Evolutionary conservation across 2,797 vertebrate genomes (phyloP), one percentile per base, ranked within the genome.

Genomic region (Orientallactaga sibirica): DNA sequence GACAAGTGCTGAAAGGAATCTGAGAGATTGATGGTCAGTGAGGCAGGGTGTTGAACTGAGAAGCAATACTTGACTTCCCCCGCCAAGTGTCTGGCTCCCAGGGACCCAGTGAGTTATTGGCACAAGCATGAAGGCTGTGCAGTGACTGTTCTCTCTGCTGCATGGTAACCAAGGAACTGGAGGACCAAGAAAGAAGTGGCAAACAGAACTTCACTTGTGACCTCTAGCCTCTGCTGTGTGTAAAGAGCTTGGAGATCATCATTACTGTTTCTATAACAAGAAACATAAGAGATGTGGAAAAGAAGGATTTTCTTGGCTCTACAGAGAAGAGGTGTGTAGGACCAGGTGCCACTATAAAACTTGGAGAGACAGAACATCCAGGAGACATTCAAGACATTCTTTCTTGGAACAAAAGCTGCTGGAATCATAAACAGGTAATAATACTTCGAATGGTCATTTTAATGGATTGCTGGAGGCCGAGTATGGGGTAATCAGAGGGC

Each of bases 21-120:
- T 70, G 82, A 85, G 29, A 89, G 55, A 82, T 76, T 79, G 48
- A 79, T 68, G 61, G n/a, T 74, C 89, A 91, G 22, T 41, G 27
- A 94, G 75, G 68, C 82, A 88, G 70, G 80, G 41, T 91, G 9
- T 76, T 91, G 37, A 95, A 22, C 71, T 86, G 66, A 96, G 62
- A 81, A 86, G 58, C 29, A 71, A 86, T 48, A 86, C 10, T 64
- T 80, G 33, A 81, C 41, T 71, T 88, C 29, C 58, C 94, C 73
- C 14, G 70, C 55, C n/a, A 61, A 93, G 33, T 80, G 11, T 33
- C 71, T 93, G 68, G 5, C 24, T 86, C 71, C 64, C 20, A 78
- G 27, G 9, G 37, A 84, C 29, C 27, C 48, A 71, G 0, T 29
- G 4, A 94, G n/a, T 88, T 25, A 33, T 80, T 61, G 68, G 24